Percentiles rank a stretch among this genome's conserved stretches.
These are phyloP conservation scores for Leptogaster cylindrica DNA, from an alignment of 2,888 invertebrate species.

Conservation along the genomic window DNA sequence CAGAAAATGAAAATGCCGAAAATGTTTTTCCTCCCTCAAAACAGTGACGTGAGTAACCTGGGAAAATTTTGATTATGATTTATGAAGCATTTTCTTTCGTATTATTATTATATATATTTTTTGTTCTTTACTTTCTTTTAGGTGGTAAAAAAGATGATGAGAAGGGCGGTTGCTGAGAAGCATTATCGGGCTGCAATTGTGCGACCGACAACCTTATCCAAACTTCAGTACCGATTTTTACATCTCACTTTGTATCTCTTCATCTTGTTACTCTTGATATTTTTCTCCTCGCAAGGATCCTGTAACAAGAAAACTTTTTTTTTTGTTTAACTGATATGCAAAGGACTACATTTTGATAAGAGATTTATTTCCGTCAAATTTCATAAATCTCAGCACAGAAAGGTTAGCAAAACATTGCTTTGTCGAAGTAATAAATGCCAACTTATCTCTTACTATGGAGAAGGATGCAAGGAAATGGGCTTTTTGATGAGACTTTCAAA, in stretches of 20 bases:
- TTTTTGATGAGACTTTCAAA: background rate
- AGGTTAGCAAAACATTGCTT: background rate
- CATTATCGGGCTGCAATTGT: slow-evolving; percentile 25
- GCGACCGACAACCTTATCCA: background rate
- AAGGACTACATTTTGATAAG: background rate
- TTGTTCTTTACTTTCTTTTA: no score
- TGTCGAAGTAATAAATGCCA: background rate
- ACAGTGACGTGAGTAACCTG: slow-evolving; percentile 21
- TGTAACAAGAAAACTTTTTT: slow-evolving; percentile 28
- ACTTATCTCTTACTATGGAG: slow-evolving; percentile 2
- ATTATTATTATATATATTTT: no score
- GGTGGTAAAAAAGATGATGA: no score
- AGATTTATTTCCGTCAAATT: slow-evolving; percentile 20
- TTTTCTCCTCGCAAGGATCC: background rate
- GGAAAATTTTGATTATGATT: slow-evolving; percentile 32
- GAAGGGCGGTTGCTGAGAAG: background rate
- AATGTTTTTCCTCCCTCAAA: slow-evolving; percentile 3
- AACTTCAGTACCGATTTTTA: slow-evolving; percentile 6
- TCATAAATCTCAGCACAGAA: slow-evolving; percentile 2
- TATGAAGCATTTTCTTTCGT: slow-evolving; percentile 18
- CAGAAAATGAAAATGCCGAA: slow-evolving; percentile 29
- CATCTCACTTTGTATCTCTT: background rate
- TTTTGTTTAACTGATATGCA: slow-evolving; percentile 22
- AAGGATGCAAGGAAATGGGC: background rate
- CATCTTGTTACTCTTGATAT: slow-evolving; percentile 23